A percentile compares a stretch with the other conserved stretches of the same genome.
Conservation (phyloP, 2,113 vertebrate genomes). For the Bos taurus region ARS-UCD2.0 NC_037340.1:48154501-48155000, state of each 20-base stretch:
- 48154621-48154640: not conserved
- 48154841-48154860: constrained; percentile 41
- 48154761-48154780: not conserved
- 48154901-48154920: constrained; percentile 20
- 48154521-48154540: not conserved
- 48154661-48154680: not conserved
- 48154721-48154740: not conserved
- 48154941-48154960: constrained; percentile 79
- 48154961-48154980: constrained; percentile 98
- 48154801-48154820: not conserved
- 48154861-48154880: constrained; percentile 23
- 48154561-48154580: not conserved
- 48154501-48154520: not conserved
- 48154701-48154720: not conserved
- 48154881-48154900: not conserved
- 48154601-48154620: not conserved
- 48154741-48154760: not conserved
- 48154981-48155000: constrained; percentile 97
- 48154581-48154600: not conserved
- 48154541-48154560: not conserved
- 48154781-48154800: not conserved
- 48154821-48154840: not conserved
- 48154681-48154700: not conserved
- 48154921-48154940: not conserved
- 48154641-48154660: constrained; percentile 7